phyloP scores from a whole-genome alignment of 2,113 vertebrate species.

The Archocentrus centrarchus region DNA sequence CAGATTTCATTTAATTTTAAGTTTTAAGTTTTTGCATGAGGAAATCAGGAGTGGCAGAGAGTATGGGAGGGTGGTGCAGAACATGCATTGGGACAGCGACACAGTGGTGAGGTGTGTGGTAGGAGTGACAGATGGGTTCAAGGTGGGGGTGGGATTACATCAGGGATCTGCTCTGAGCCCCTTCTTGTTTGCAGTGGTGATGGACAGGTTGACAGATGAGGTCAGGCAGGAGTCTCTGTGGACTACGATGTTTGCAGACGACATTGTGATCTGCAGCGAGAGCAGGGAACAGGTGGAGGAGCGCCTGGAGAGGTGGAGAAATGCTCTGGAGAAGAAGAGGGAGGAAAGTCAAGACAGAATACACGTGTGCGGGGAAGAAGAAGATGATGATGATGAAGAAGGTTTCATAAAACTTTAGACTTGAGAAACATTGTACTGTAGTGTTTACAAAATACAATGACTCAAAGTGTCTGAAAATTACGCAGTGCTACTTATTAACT shows the following conservation, averaged over 20 bases:
- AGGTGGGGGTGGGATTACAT: background rate
- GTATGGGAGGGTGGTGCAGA: background rate
- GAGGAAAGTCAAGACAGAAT: background rate
- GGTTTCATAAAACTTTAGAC: background rate
- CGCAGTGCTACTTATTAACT: background rate
- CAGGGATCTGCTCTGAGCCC: background rate
- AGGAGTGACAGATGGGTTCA: background rate
- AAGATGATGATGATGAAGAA: fast-evolving
- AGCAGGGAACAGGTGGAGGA: background rate
- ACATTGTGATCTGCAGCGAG: background rate
- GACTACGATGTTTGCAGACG: background rate
- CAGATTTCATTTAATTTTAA: background rate
- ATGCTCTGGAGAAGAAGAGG: background rate
- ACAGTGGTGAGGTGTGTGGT: background rate
- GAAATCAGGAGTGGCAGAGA: background rate
- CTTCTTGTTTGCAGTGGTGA: background rate
- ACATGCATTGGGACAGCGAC: background rate
- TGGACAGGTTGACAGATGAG: background rate
- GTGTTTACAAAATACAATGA: background rate
- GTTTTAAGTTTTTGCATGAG: background rate
- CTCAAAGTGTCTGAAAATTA: background rate
- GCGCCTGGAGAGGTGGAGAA: background rate
- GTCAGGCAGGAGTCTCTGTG: background rate
- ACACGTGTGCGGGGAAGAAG: background rate
- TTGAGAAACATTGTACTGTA: background rate